Base-by-base conservation (phyloP, 2,797 vertebrate species). In the Gephyroberyx darwinii region DNA sequence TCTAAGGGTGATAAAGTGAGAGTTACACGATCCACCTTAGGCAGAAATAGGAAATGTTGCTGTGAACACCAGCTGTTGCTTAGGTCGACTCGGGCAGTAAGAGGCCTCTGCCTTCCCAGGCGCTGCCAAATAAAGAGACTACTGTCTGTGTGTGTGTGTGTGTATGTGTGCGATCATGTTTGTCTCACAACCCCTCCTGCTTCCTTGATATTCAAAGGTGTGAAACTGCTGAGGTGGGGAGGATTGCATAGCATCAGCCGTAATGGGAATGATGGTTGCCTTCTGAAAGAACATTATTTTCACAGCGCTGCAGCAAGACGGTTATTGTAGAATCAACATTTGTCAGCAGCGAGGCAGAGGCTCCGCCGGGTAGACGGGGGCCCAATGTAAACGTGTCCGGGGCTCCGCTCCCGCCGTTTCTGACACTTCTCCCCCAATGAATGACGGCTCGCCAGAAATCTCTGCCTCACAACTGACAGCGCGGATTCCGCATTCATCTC, bases 1-100 rank as follows among this genome's bases (percentile, higher is more conserved):
- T 96, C 94, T 90, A 94, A 88, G 92, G 95, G 95, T 92, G 96
- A 96, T 96, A 96, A 96, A 98, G 95, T 94, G 95, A 93, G 93
- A 97, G 95, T 92, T 95, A 97, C 93, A 89, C 64, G 95, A 97
- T 96, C 95, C 91, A 95, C 92, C 92, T 93, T 87, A 85, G 88
- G 93, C 93, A 94, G 91, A 94, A 95, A 95, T 95, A 95, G 94
- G 95, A 95, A 95, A 93, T 92, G 94, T 93, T 92, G 94, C 93
- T 92, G 92, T 87, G 90, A 92, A 81, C 92, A 91, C 89, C 96
- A 98, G 96, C 96, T 97, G 96, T 93, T 93, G 89, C 90, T 89
- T 91, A 89, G 91, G 91, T 93, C 91, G 83, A 80, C 84, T 86
- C 69, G 77, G 89, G 86, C 81, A 85, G 85, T 1, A 69, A 85